Conservation (phyloP, 2,113 vertebrate species). For the Paramisgurnus dabryanus region DNA sequence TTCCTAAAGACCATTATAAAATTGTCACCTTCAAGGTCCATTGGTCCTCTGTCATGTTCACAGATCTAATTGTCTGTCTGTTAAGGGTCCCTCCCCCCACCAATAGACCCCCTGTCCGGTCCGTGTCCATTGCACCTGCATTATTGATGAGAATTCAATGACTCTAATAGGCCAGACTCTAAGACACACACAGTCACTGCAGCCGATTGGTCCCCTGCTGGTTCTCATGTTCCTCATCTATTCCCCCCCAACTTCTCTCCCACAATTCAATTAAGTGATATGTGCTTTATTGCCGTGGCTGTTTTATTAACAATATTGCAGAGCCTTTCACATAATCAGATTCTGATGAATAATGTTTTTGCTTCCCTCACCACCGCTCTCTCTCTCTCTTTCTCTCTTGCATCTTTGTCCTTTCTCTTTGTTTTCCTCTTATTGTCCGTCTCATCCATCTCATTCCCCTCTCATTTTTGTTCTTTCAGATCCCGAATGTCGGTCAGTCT, state of each 20-base stretch:
- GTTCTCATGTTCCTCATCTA: conserved; percentile 1
- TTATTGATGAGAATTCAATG: conserved; percentile 37
- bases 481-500: conserved; percentile 56
- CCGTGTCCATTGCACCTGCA: conserved; percentile 28
- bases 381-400: not conserved
- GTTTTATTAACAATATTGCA: conserved; percentile 44
- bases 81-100: not conserved
- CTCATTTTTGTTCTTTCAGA: conserved; percentile 20
- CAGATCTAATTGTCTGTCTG: conserved; percentile 15
- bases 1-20: not conserved
- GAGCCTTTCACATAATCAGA: conserved; percentile 35
- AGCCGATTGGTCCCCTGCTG: conserved; percentile 7
- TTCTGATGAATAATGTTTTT: conserved; percentile 35
- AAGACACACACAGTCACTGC: conserved; percentile 16
- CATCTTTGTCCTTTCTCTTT: not conserved
- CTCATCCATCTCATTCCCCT: not conserved
- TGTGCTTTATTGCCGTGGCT: conserved; percentile 39
- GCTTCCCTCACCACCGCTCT: not conserved
- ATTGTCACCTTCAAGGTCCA: not conserved
- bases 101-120: conserved; percentile 18
- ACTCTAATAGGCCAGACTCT: conserved; percentile 42
- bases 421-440: not conserved
- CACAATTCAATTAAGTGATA: conserved; percentile 36
- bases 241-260: conserved; percentile 8
- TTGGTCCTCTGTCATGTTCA: conserved; percentile 7